A percentile compares a stretch with the other conserved stretches of the same genome.
phyloP scores from a whole-genome alignment of 2,888 invertebrate species.

The Nymphalis urticae region DNA sequence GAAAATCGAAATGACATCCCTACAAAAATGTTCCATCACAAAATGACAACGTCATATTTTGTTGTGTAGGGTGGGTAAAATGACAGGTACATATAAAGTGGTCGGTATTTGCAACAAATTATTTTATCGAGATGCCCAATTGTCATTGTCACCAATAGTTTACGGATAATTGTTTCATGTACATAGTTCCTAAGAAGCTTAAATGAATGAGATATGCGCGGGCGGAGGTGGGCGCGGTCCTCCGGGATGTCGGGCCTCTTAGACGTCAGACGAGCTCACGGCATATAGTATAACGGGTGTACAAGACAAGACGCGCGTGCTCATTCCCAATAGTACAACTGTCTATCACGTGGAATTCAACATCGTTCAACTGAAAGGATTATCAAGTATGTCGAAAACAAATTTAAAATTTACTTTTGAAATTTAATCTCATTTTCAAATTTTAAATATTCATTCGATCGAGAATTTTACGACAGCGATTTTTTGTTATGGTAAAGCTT shows the following conservation, averaged over 20 bases:
- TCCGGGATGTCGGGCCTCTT: conserved; percentile 11
- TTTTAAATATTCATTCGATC: too few species aligned
- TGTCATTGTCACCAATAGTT: background rate
- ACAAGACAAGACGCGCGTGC: background rate
- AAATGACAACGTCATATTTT: too few species aligned
- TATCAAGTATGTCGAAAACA: conserved; percentile 1
- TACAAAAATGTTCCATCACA: too few species aligned
- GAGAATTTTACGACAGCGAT: too few species aligned
- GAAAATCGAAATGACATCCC: too few species aligned
- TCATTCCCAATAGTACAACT: background rate
- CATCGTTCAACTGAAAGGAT: background rate
- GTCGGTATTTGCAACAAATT: too few species aligned
- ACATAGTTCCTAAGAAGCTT: background rate
- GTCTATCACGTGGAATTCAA: background rate
- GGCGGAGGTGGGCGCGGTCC: conserved; percentile 12
- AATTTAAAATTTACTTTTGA: background rate
- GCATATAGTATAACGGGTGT: conserved; percentile 1
- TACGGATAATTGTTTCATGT: conserved; percentile 8
- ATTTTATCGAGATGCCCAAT: background rate
- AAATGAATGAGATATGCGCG: conserved; percentile 20
- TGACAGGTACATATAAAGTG: too few species aligned
- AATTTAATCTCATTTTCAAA: too few species aligned
- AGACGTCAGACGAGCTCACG: background rate
- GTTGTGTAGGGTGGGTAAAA: too few species aligned
- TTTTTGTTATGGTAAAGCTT: too few species aligned